Conservation (phyloP, 2,888 invertebrate species). For the Polyommatus icarus region DNA sequence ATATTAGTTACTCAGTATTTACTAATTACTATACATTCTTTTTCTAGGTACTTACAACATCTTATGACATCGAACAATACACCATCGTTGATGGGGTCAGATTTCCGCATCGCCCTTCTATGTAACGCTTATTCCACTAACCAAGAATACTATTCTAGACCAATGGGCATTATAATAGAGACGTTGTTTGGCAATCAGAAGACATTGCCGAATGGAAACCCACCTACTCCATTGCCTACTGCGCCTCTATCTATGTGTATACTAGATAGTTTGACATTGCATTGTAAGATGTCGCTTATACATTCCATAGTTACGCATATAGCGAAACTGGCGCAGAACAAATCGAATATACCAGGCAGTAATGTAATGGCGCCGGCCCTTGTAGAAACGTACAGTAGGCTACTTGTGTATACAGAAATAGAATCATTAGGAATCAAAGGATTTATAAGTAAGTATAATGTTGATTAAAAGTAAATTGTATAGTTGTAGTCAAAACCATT, state of each 20-base stretch:
- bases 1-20: too few species aligned
- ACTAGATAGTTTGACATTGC: constrained; percentile 95
- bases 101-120: constrained; percentile 93
- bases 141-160: constrained; percentile 93
- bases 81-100: constrained; percentile 88
- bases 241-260: constrained; percentile 95
- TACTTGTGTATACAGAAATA: constrained; percentile 97
- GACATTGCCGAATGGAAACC: constrained; percentile 73
- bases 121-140: constrained; percentile 98
- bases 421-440: constrained; percentile 98
- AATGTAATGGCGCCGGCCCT: constrained; percentile 90
- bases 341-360: constrained; percentile 86
- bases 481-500: background rate
- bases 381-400: constrained; percentile 95
- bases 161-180: constrained; percentile 95
- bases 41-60: constrained; percentile 89
- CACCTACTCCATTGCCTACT: constrained; percentile 84
- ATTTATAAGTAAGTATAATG: constrained; percentile 87
- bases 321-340: constrained; percentile 93
- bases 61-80: constrained; percentile 86
- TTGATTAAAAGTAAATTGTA: background rate
- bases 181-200: constrained; percentile 88
- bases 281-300: constrained; percentile 96
- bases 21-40: too few species aligned
- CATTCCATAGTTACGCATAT: constrained; percentile 92